Conservation (phyloP, 92 coral and sea anemone species). For the Paramuricea clavata region DNA sequence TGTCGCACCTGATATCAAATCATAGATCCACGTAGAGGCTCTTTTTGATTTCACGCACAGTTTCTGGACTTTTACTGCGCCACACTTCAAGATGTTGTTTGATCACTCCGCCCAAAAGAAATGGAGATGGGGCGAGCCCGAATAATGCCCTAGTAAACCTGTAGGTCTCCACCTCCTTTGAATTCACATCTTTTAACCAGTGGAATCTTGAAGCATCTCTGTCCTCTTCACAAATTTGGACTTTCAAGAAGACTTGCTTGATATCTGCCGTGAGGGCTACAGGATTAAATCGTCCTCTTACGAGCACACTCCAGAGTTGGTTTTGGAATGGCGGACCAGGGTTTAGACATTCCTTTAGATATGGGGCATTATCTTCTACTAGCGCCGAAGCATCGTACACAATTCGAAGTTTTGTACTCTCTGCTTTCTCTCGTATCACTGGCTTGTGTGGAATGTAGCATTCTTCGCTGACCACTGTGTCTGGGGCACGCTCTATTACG, state of each 20-base stretch:
- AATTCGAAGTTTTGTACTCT: constrained; percentile 10
- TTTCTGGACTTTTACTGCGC: too few relatives aligned
- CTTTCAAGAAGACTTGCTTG: constrained; percentile 61
- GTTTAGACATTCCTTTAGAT: not conserved
- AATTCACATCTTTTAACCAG: constrained; percentile 19
- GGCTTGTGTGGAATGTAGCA: constrained; percentile 31
- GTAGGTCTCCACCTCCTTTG: not conserved
- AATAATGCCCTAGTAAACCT: constrained; percentile 26
- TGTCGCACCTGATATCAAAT: constrained; percentile 22
- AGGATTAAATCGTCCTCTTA: too few relatives aligned
- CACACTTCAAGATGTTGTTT: not conserved
- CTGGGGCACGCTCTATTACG: not conserved
- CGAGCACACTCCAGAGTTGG: too few relatives aligned
- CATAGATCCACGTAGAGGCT: constrained; percentile 16
- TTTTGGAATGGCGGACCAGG: constrained; percentile 22
- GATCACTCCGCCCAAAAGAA: constrained; percentile 30
- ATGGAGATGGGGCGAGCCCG: constrained; percentile 44
- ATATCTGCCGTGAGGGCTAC: constrained; percentile 57
- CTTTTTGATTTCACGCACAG: not conserved
- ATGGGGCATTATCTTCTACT: constrained; percentile 7
- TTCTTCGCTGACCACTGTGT: not conserved
- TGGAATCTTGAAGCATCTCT: constrained; percentile 51
- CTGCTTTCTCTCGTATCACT: not conserved
- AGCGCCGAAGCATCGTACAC: constrained; percentile 30
- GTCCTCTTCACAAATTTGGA: constrained; percentile 32